Base-by-base conservation (phyloP, 2,888 invertebrate species). In the Nomada flava region DNA sequence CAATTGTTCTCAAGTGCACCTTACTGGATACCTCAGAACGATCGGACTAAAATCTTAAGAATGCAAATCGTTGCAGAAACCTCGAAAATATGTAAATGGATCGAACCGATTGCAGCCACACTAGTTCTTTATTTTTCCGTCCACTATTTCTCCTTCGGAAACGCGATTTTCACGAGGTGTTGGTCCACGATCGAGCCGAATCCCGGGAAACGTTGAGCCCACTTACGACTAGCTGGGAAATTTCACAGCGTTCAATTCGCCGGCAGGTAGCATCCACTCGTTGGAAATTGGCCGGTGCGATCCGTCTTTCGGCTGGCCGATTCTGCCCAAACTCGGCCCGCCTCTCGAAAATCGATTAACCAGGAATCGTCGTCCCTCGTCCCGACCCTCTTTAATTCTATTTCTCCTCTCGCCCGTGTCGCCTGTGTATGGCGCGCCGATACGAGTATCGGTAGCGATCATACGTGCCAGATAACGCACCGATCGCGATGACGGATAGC, bases 361-460 rank as follows among this genome's bases (percentile, higher is more conserved):
- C 76, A 57, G 74, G 74, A 82, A 60, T 44, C 79, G 65, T 23
- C 20, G 60, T 47, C 57, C 20, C 20, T 20, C 15, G 44, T 47
- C 13, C 1, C 55, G 23, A 11, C 67, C 59, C 50, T 57, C 63
- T 11, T 65, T 70, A 42, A 63, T 23, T 60, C 81, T 50, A 69
- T 74, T 72, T 57, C 74, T 29, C 52, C 50, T 7, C 13, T 53
- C 42, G 63, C 63, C 64, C 50, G 13, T 36, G 18, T 13, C 18
- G 20, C 20, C 47, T 23, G 55, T 47, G 11, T 53, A 59, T 15
- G 29, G 50, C 50, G 44, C 53, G 53, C 15, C 57, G 64, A 55
- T 73, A 52, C 82, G 88, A 88, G 88, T 89, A 88, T 86, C 88
- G 88, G 86, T 83, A 79, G 79, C 81, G 83, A 75, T 81, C 72